Evolutionary conservation across 2,888 invertebrate species (phyloP), one percentile per base, ranked within the genome.

Genomic region (Brenthis daphne): DNA sequence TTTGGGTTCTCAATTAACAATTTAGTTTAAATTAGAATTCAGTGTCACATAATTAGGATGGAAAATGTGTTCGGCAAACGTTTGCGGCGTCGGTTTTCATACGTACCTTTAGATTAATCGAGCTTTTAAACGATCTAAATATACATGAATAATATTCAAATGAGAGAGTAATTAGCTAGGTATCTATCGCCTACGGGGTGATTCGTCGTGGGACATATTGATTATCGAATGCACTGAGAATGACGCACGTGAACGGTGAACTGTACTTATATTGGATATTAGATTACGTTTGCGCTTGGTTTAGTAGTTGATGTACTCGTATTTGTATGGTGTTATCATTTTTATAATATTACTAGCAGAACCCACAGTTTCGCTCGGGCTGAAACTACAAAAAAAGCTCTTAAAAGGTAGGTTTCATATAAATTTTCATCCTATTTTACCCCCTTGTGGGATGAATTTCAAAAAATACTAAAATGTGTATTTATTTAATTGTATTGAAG

Each of bases 1-100:
- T 72, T 70, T 72, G 70, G 51, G 48, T 66, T 70, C 57, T 54
- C 71, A 71, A 71, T 73, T 73, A 72, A 66, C 68, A 72, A 72
- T 72, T 70, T 68, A 68, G 66, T 56, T 65, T 65, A 56, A 65
- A 71, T 69, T 69, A 69, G 71, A 64, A 69, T 60, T 61, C 65
- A 68, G 61, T 61, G 67, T 57, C 61, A 65, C 61, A n/a, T 68
- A 73, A 73, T 74, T 70, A 67, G 69, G 33, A 67, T 64, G 58
- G 57, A 64, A 71, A 68, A 68, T 66, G 65, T 66, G 68, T 67
- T 58, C 24, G 43, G 48, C 67, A 51, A 66, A 68, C 54, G 67
- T 60, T 65, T 67, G 74, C 56, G 70, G 74, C 48, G 65, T 43
- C 50, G 54, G 57, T 57, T 71, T 67, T 65, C 63, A 58, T 57